Conservation (phyloP, 2,888 invertebrate genomes). For the Congeria kusceri region DNA sequence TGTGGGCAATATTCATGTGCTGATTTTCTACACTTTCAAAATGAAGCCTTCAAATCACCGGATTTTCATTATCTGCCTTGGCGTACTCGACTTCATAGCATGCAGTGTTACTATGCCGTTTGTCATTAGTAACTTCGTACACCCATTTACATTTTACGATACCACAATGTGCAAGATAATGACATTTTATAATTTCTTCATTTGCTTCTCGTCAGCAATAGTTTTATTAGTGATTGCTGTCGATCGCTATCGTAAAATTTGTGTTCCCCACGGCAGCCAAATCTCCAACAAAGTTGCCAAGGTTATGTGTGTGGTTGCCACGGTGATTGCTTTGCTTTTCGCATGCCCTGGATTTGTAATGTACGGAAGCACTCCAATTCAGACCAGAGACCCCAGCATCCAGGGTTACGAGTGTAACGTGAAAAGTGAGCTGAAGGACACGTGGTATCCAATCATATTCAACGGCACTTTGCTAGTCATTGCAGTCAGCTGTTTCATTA, state of each 20-base stretch:
- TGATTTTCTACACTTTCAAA: constrained; percentile 54
- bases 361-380: constrained; percentile 52
- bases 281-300: constrained; percentile 54
- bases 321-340: constrained; percentile 45
- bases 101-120: constrained; percentile 64
- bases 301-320: constrained; percentile 44
- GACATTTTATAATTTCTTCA: constrained; percentile 63
- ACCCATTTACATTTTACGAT: constrained; percentile 56
- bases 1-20: constrained; percentile 65
- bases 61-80: constrained; percentile 63
- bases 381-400: constrained; percentile 38
- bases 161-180: constrained; percentile 61
- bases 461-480: constrained; percentile 53
- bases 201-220: constrained; percentile 57
- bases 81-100: constrained; percentile 58
- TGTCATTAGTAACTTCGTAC: constrained; percentile 51
- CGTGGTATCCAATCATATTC: constrained; percentile 51
- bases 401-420: constrained; percentile 58
- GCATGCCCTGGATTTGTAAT: constrained; percentile 65
- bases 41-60: constrained; percentile 64
- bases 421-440: constrained; percentile 38
- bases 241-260: constrained; percentile 66
- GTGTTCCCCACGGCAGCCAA: constrained; percentile 55
- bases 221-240: constrained; percentile 64
- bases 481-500: constrained; percentile 52